phyloP scores from a whole-genome alignment of 2,113 vertebrate species.

The Oncorhynchus masou region DNA sequence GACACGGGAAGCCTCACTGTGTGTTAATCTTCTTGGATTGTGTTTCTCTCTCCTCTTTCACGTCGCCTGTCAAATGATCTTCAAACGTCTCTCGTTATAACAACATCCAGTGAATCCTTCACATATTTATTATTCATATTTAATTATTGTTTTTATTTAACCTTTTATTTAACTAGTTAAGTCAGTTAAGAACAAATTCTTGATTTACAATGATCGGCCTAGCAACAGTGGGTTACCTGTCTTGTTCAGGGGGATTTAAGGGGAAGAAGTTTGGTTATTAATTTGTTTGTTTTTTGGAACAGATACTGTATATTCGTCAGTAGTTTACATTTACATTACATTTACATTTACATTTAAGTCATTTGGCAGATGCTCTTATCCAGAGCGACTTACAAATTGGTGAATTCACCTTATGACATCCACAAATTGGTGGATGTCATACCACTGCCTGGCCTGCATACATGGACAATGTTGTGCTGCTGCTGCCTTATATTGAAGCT shows the following conservation, averaged over 20 bases:
- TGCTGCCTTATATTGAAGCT: not conserved
- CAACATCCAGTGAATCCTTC: constrained; percentile 2
- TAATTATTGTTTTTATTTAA: no score
- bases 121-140: not conserved
- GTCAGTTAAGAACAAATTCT: no score
- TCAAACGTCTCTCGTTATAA: constrained; percentile 26
- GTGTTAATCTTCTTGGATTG: constrained; percentile 30
- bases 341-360: no score
- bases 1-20: constrained; percentile 21
- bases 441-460: no score
- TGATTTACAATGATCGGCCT: no score
- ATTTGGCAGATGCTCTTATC: no score
- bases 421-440: no score
- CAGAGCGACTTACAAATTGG: no score
- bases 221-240: no score
- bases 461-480: not conserved
- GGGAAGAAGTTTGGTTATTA: constrained; percentile 18
- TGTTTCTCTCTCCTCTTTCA: constrained; percentile 2
- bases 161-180: no score
- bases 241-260: not conserved
- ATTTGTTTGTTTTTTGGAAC: constrained; percentile 13
- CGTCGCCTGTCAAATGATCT: not conserved
- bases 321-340: no score
- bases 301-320: not conserved
- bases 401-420: no score